These are phyloP conservation scores for Poecilia velifera DNA, from an alignment of 2,797 vertebrate species.

Conservation along the genomic window DNA sequence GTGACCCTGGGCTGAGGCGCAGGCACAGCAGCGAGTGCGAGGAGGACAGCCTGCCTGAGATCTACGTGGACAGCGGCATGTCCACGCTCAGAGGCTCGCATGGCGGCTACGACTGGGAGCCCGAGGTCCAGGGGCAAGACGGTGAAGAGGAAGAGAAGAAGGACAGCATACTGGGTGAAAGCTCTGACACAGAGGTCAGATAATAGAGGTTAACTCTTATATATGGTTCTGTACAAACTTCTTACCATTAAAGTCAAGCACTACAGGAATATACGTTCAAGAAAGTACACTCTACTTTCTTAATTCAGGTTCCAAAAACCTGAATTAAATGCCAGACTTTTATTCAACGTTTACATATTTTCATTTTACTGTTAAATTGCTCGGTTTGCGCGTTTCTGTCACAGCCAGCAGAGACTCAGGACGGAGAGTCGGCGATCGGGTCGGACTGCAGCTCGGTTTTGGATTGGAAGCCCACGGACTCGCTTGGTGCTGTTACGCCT, in stretches of 20 bases:
- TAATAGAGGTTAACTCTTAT: not conserved
- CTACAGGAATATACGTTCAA: not conserved
- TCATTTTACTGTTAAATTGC: not conserved
- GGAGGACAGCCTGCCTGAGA: slow-evolving; percentile 90
- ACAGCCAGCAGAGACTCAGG: slow-evolving; percentile 85
- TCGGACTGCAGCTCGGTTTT: slow-evolving; percentile 80
- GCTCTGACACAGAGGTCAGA: slow-evolving; percentile 89
- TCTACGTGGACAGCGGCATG: slow-evolving; percentile 92
- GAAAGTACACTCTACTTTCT: not conserved
- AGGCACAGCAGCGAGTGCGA: slow-evolving; percentile 88
- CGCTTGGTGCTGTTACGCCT: slow-evolving; percentile 63
- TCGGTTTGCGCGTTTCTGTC: slow-evolving; percentile 18
- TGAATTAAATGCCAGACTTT: not conserved
- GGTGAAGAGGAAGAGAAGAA: slow-evolving; percentile 69
- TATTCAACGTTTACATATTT: too few species aligned
- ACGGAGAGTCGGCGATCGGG: slow-evolving; percentile 81
- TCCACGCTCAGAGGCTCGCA: slow-evolving; percentile 89
- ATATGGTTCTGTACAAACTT: not conserved
- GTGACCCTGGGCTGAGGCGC: slow-evolving; percentile 90
- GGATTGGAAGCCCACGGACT: slow-evolving; percentile 82
- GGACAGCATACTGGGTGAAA: slow-evolving; percentile 79
- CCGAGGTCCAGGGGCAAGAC: slow-evolving; percentile 80
- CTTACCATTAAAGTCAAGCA: not conserved
- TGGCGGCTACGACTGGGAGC: slow-evolving; percentile 90
- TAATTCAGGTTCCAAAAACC: not conserved